phyloP scores from a whole-genome alignment of 2,113 vertebrate species.

The Suncus etruscus region DNA sequence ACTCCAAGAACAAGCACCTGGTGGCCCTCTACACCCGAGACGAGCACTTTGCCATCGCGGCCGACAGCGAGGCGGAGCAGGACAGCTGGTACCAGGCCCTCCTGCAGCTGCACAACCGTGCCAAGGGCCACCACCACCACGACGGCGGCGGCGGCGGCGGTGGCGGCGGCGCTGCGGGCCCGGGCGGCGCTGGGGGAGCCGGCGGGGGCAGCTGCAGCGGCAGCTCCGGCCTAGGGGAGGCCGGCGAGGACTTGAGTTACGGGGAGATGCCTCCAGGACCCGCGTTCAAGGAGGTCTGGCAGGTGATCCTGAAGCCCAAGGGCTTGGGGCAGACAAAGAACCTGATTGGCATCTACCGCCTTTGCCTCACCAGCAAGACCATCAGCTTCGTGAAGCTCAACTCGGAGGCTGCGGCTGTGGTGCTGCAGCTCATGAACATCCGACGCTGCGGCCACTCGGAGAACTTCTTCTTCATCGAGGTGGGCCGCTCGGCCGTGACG shows the following conservation, averaged over 20 bases:
- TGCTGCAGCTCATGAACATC: slow-evolving; percentile 95
- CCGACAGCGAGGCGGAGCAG: slow-evolving; percentile 93
- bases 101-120: slow-evolving; percentile 92
- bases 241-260: slow-evolving; percentile 88
- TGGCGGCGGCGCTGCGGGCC: slow-evolving; percentile 84
- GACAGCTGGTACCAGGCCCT: slow-evolving; percentile 94
- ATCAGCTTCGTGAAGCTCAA: slow-evolving; percentile 95
- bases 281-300: slow-evolving; percentile 95
- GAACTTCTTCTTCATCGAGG: slow-evolving; percentile 96
- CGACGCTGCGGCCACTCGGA: slow-evolving; percentile 94
- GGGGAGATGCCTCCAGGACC: slow-evolving; percentile 90
- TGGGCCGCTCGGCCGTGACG: slow-evolving; percentile 92
- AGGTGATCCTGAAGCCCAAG: slow-evolving; percentile 95
- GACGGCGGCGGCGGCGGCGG: slow-evolving; percentile 78
- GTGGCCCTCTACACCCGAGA: slow-evolving; percentile 95
- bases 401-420: slow-evolving; percentile 93
- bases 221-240: slow-evolving; percentile 81
- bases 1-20: slow-evolving; percentile 95
- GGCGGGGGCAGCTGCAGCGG: slow-evolving; percentile 80
- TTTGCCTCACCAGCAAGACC: slow-evolving; percentile 94
- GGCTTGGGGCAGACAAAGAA: slow-evolving; percentile 95
- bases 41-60: slow-evolving; percentile 94
- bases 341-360: slow-evolving; percentile 94
- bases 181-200: slow-evolving; percentile 76
- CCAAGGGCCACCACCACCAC: slow-evolving; percentile 90